phyloP scores from a whole-genome alignment of 2,113 vertebrate species.

The Microcebus griseorufus region DNA sequence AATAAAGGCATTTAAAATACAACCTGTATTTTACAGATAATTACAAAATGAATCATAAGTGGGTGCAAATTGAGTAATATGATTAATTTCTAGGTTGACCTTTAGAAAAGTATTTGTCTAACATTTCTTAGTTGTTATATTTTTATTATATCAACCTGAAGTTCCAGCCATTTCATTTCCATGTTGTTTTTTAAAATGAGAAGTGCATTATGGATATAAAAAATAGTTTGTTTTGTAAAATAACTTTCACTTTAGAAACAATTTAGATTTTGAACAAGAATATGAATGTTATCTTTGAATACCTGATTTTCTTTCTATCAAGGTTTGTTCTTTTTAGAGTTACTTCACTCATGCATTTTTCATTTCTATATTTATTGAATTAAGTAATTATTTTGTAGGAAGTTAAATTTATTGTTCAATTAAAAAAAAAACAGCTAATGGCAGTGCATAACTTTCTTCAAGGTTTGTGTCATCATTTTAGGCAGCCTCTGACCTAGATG shows the following conservation, averaged over 20 bases:
- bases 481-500: constrained; percentile 80
- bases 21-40: constrained; percentile 73
- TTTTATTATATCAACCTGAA: constrained; percentile 60
- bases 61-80: constrained; percentile 65
- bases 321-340: constrained; percentile 47
- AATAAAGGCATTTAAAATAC: constrained; percentile 71
- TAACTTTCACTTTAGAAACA: not conserved
- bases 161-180: constrained; percentile 51
- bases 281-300: constrained; percentile 43
- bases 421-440: constrained; percentile 76
- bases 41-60: constrained; percentile 75
- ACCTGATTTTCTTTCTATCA: constrained; percentile 38
- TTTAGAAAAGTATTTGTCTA: constrained; percentile 67
- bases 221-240: not conserved
- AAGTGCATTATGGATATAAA: not conserved
- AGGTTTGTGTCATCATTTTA: constrained; percentile 80
- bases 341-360: constrained; percentile 60
- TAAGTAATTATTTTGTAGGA: constrained; percentile 78
- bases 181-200: constrained; percentile 50
- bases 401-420: constrained; percentile 78
- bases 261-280: constrained; percentile 29
- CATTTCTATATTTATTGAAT: constrained; percentile 73
- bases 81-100: constrained; percentile 78
- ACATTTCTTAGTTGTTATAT: constrained; percentile 19
- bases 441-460: constrained; percentile 75